phyloP scores from a whole-genome alignment of 2,888 invertebrate species.

The Hemaris fuciformis region DNA sequence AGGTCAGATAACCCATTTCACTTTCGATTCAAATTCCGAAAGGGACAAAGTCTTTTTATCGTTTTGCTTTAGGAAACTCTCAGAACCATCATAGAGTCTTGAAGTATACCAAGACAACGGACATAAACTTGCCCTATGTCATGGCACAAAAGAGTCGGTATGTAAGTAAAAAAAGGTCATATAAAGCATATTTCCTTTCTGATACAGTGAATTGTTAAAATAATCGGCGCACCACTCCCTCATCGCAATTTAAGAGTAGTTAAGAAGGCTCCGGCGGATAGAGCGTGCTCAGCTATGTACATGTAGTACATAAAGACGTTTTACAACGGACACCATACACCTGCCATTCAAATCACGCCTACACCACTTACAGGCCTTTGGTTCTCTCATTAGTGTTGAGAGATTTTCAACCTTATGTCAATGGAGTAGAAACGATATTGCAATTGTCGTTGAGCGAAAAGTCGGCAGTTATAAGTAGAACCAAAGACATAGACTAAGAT shows the following conservation, averaged over 20 bases:
- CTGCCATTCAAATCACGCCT: conserved; percentile 71
- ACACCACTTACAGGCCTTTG: conserved; percentile 38
- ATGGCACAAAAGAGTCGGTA: too few species aligned
- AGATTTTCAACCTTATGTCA: neutral
- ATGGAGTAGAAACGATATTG: neutral
- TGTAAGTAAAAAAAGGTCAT: too few species aligned
- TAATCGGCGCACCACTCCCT: neutral
- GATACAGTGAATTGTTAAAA: neutral
- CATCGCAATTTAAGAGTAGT: neutral
- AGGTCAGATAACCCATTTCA: too few species aligned
- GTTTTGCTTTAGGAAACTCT: too few species aligned
- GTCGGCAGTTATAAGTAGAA: neutral
- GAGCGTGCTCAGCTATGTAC: conserved; percentile 12
- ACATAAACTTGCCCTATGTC: too few species aligned
- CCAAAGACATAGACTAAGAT: neutral
- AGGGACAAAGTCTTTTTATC: too few species aligned
- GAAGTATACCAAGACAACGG: too few species aligned
- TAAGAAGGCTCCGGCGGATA: neutral
- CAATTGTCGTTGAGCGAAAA: too few species aligned
- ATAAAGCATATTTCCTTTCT: neutral
- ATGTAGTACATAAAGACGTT: conserved; percentile 51
- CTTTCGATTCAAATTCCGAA: too few species aligned
- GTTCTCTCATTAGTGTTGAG: neutral
- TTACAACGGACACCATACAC: conserved; percentile 52
- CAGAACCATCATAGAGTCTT: too few species aligned